A percentile compares a stretch with the other conserved stretches of the same genome.
phyloP scores from a whole-genome alignment of 2,888 invertebrate genomes.

The Sclerodermus sp. region DNA sequence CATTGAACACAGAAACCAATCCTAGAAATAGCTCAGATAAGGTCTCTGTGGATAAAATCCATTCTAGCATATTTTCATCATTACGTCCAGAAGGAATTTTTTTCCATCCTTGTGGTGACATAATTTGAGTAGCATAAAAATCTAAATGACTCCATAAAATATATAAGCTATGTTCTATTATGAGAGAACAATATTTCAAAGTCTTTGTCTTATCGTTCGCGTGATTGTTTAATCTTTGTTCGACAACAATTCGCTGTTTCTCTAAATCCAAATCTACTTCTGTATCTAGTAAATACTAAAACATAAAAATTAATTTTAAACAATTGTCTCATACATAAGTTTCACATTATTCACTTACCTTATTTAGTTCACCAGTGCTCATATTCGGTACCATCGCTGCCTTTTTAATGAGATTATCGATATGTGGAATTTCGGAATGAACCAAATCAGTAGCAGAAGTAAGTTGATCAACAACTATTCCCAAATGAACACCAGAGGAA shows the following conservation, averaged over 20 bases:
- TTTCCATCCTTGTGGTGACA: conserved; percentile 54
- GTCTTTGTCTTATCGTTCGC: conserved; percentile 64
- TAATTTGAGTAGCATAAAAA: conserved; percentile 68
- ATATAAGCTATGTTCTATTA: conserved; percentile 73
- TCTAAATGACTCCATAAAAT: conserved; percentile 78
- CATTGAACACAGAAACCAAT: conserved; percentile 74
- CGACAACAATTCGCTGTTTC: conserved; percentile 51
- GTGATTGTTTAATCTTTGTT: conserved; percentile 60
- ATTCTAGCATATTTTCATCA: conserved; percentile 49
- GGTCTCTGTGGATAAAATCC: conserved; percentile 66
- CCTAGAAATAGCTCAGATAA: conserved; percentile 71
- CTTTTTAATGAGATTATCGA: conserved; percentile 44
- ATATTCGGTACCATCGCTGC: conserved; percentile 52
- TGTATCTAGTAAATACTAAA: conserved; percentile 43
- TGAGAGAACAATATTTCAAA: conserved; percentile 66
- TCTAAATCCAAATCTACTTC: conserved; percentile 47
- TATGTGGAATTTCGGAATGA: conserved; percentile 43
- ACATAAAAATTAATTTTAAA: neutral
- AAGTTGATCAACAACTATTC: conserved; percentile 48
- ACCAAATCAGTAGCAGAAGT: conserved; percentile 43
- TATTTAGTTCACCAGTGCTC: conserved; percentile 62
- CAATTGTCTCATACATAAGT: neutral
- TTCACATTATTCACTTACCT: conserved; percentile 25
- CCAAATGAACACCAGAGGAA: conserved; percentile 44
- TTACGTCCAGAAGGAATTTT: conserved; percentile 37